phyloP scores from a whole-genome alignment of 2,888 invertebrate species.

The Hyposoter dolosus region DNA sequence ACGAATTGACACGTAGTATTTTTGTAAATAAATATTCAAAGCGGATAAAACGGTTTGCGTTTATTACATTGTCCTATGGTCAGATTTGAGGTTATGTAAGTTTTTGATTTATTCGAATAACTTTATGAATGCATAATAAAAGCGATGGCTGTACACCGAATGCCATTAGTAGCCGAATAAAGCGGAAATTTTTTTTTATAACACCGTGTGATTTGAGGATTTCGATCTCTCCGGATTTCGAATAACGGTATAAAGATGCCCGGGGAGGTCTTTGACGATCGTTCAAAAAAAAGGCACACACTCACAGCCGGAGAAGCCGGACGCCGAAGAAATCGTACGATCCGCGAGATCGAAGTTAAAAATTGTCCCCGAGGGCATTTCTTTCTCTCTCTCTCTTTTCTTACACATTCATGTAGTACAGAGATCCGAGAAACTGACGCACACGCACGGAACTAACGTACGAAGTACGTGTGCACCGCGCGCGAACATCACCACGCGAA shows the following conservation, averaged over 20 bases:
- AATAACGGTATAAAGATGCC: conserved; percentile 18
- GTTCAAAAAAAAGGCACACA: conserved; percentile 33
- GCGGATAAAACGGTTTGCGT: background rate
- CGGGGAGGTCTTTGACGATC: conserved; percentile 41
- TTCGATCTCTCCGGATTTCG: conserved; percentile 25
- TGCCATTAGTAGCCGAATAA: background rate
- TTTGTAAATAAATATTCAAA: background rate
- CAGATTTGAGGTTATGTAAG: conserved; percentile 5
- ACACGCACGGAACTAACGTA: conserved; percentile 11
- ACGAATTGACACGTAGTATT: background rate
- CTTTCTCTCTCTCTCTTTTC: background rate
- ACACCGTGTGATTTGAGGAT: background rate
- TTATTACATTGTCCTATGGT: background rate
- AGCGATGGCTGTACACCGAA: background rate
- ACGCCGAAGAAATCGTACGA: conserved; percentile 35
- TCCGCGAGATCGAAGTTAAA: conserved; percentile 63
- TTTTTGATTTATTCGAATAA: background rate
- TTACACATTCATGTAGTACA: background rate
- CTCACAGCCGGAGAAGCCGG: background rate
- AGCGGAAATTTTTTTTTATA: background rate
- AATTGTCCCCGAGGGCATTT: conserved; percentile 62
- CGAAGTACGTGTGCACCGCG: conserved; percentile 13
- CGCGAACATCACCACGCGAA: conserved; percentile 25
- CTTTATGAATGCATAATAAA: background rate
- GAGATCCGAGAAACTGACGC: background rate